Percentiles rank a stretch among this genome's conserved stretches.
These are phyloP conservation scores for Montipora cactus DNA, from an alignment of 64 coral and sea anemone genomes.

Conservation along the genomic window DNA sequence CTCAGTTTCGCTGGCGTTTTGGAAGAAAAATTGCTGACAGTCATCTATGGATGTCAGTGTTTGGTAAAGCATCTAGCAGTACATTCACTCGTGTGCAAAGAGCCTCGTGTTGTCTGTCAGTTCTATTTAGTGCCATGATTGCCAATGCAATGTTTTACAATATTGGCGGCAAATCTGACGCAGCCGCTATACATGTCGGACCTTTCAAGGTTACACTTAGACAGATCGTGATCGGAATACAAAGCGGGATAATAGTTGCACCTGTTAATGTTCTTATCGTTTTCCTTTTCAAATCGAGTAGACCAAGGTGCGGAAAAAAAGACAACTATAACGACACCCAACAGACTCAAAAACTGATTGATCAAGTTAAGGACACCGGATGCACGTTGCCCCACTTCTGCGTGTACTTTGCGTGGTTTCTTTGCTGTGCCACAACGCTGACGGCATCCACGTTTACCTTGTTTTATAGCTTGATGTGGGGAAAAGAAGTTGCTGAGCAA, in stretches of 20 bases:
- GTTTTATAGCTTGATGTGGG: constrained; percentile 77
- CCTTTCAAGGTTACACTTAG: constrained; percentile 64
- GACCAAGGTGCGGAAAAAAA: neutral
- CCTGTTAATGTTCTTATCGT: constrained; percentile 65
- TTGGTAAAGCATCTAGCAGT: constrained; percentile 44
- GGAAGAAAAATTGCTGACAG: constrained; percentile 49
- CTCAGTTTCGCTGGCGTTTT: constrained; percentile 29
- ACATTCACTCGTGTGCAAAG: constrained; percentile 67
- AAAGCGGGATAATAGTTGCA: constrained; percentile 55
- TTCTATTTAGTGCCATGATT: constrained; percentile 65
- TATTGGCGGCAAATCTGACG: constrained; percentile 35
- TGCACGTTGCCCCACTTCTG: constrained; percentile 55
- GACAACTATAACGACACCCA: constrained; percentile 11
- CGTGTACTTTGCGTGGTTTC: constrained; percentile 59
- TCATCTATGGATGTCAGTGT: constrained; percentile 68
- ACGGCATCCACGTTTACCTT: constrained; percentile 60
- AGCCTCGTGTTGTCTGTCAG: constrained; percentile 47
- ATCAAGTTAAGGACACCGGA: constrained; percentile 21
- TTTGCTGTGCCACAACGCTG: constrained; percentile 38
- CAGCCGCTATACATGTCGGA: constrained; percentile 39
- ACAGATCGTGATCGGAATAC: constrained; percentile 56
- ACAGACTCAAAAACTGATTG: neutral
- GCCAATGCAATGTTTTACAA: constrained; percentile 82
- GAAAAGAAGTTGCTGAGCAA: constrained; percentile 47
- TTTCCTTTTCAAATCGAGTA: constrained; percentile 56